Evolutionary conservation across 1,140 invertebrate species (phyloP).

Genomic region (Pectinophora gossypiella): DNA sequence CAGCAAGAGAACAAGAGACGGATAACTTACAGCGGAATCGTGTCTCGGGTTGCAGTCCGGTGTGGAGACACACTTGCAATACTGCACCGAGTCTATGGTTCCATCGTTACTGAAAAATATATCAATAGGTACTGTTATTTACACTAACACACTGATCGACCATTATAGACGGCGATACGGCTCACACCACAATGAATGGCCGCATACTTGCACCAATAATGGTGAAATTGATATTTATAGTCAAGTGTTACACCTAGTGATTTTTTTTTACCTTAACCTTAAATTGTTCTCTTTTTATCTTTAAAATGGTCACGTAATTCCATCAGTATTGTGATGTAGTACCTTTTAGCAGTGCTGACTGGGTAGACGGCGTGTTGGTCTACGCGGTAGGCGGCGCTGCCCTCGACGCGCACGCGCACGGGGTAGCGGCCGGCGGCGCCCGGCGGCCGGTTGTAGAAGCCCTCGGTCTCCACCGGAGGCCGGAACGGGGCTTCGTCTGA

Average conservation of each 20-base stretch:
- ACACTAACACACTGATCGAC: too few species aligned
- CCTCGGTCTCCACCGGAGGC: conserved; percentile 33
- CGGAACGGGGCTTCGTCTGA: conserved; percentile 45
- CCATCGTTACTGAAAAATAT: conserved; percentile 20
- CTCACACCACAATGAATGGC: too few species aligned
- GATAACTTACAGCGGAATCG: conserved; percentile 31
- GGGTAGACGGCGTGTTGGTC: conserved; percentile 6
- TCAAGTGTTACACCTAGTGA: too few species aligned
- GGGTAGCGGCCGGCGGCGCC: conserved; percentile 42
- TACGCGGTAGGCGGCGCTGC: conserved; percentile 12
- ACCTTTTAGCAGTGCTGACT: background rate
- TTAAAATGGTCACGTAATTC: too few species aligned
- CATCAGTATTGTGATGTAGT: background rate
- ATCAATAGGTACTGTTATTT: too few species aligned
- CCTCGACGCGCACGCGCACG: conserved; percentile 23
- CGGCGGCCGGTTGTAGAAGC: conserved; percentile 51
- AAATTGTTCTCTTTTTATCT: too few species aligned
- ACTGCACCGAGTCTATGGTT: conserved; percentile 41
- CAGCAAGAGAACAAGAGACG: too few species aligned
- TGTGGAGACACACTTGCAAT: conserved; percentile 46
- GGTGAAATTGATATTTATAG: too few species aligned
- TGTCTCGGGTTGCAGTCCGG: conserved; percentile 32
- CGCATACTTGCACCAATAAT: too few species aligned
- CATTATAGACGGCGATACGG: too few species aligned
- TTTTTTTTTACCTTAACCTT: too few species aligned